Conservation (phyloP, 2,113 vertebrate genomes). For the Engystomops pustulosus region DNA sequence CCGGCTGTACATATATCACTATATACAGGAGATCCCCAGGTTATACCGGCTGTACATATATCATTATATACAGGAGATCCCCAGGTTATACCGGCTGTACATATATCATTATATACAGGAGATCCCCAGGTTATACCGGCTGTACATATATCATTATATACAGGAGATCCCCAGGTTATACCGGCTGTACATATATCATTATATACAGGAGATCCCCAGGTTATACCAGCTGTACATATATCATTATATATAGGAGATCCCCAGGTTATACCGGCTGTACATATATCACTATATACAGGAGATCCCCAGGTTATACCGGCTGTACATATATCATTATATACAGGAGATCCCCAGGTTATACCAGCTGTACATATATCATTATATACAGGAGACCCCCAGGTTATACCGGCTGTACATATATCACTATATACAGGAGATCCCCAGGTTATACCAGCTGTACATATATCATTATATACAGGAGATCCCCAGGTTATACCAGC, state of each 20-base stretch:
- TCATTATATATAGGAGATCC: neutral
- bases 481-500: no score
- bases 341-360: no score
- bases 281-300: neutral
- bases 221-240: neutral
- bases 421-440: no score
- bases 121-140: neutral
- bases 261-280: neutral
- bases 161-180: neutral
- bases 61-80: neutral
- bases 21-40: neutral
- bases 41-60: neutral
- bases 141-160: neutral
- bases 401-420: neutral
- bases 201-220: neutral
- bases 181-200: no score
- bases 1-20: neutral
- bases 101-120: neutral
- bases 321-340: no score
- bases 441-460: no score
- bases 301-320: neutral
- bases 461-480: no score
- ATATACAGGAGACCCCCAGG: no score
- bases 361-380: no score
- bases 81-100: neutral